Base-by-base conservation (phyloP, 2,888 invertebrate species). In the Tanypteryx hageni region DNA sequence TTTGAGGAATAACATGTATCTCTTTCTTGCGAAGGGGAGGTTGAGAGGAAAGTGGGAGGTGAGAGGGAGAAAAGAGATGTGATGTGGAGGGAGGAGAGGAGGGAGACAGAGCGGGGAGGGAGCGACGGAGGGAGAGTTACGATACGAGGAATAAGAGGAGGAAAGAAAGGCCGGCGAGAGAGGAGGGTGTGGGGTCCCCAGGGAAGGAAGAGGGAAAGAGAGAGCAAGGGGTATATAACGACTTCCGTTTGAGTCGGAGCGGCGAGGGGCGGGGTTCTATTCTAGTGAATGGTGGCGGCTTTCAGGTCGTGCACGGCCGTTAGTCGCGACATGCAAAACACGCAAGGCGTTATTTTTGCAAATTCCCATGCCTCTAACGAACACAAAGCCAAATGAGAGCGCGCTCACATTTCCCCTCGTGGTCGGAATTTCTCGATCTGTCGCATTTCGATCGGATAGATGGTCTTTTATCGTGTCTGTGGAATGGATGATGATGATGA, bases 261-360 rank as follows among this genome's bases (percentile, higher is more conserved):
- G 27, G 61, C 16, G 31, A 18, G 44, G 89, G 89, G 18, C 56
- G 10, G 85, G 85, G 64, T 89, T 85, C 22, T 64, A 44, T 10
- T 16, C 22, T 86, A 16, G 44, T 64, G 89, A 89, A 89, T 64
- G 64, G 89, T 31, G 64, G 83, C 56, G 59, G 27, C n/a, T 64
- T 68, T 86, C 59, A 31, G 59, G 58, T 61, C 89, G 89, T 31
- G 89, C 89, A n/a, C 64, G 68, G 64, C 31, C 61, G 68, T 89
- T 89, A 89, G 89, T 89, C 64, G 89, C 89, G 68, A 89, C 89
- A 89, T 89, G 89, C 89, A 89, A 89, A 89, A 68, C 89, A 89
- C 89, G 89, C 64, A 61, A 14, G 89, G 64, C 89, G 56, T 89
- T 89, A 64, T 68, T 89, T 64, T 58, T 89, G 61, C 58, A 61